phyloP scores from a whole-genome alignment of 2,113 vertebrate genomes.

The Rhinoderma darwinii region DNA sequence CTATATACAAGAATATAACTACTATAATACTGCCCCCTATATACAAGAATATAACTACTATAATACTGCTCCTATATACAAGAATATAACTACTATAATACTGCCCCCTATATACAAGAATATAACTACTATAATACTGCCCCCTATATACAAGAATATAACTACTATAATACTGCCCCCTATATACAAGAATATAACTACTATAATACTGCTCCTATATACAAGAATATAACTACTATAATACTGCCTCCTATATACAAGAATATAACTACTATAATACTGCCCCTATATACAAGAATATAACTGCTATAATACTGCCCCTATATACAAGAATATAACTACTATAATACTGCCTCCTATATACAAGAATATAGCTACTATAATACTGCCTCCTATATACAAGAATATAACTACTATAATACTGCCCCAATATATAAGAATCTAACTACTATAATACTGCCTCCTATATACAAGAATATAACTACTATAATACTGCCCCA shows the following conservation, averaged over 20 bases:
- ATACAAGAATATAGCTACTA: too few relatives aligned
- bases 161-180: constrained; percentile 9
- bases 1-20: too few relatives aligned
- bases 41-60: constrained; percentile 12
- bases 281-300: not conserved
- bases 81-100: constrained; percentile 6
- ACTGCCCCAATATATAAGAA: not conserved
- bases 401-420: constrained; percentile 8
- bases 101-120: not conserved
- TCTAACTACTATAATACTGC: too few relatives aligned
- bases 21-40: not conserved
- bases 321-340: too few relatives aligned
- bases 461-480: not conserved
- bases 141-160: not conserved
- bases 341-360: too few relatives aligned
- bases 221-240: constrained; percentile 14
- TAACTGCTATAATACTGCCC: not conserved
- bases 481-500: too few relatives aligned
- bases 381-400: not conserved
- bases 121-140: constrained; percentile 16
- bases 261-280: constrained; percentile 19
- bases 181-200: constrained; percentile 2
- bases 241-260: not conserved
- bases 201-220: not conserved
- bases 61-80: constrained; percentile 5